phyloP scores from a whole-genome alignment of 1,140 invertebrate genomes.

The Acyrthosiphon pisum region DNA sequence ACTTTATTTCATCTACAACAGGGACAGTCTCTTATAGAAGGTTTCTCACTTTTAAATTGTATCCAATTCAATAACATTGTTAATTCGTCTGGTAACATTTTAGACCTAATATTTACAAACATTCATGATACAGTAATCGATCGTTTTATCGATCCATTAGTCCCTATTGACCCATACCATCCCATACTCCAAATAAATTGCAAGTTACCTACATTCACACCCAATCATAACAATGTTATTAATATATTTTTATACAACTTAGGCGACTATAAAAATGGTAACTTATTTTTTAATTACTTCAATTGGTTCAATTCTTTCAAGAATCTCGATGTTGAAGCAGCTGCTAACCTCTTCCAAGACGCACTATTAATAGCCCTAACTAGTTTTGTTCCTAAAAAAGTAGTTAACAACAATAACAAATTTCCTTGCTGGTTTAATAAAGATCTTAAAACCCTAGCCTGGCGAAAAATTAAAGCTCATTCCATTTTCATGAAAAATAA shows the following conservation, averaged over 20 bases:
- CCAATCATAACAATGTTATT: conserved; percentile 6
- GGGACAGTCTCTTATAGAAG: too few relatives aligned
- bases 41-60: too few relatives aligned
- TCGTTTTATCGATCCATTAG: not conserved
- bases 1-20: too few relatives aligned
- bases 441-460: too few relatives aligned
- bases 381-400: too few relatives aligned
- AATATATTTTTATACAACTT: not conserved
- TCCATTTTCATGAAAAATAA: too few relatives aligned
- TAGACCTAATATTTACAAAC: not conserved
- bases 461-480: too few relatives aligned
- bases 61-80: not conserved
- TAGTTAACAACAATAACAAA: too few relatives aligned
- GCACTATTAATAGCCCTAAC: too few relatives aligned
- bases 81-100: not conserved
- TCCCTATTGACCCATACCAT: not conserved
- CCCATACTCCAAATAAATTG: not conserved
- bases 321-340: not conserved
- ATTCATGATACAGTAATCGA: not conserved
- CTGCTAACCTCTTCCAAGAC: not conserved
- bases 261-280: too few relatives aligned
- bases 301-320: not conserved
- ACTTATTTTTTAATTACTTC: not conserved
- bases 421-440: too few relatives aligned
- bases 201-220: not conserved